Evolutionary conservation across 2,113 vertebrate species (phyloP), one percentile per base, ranked within the genome.

Genomic region (Lycocorax pyrrhopterus): DNA sequence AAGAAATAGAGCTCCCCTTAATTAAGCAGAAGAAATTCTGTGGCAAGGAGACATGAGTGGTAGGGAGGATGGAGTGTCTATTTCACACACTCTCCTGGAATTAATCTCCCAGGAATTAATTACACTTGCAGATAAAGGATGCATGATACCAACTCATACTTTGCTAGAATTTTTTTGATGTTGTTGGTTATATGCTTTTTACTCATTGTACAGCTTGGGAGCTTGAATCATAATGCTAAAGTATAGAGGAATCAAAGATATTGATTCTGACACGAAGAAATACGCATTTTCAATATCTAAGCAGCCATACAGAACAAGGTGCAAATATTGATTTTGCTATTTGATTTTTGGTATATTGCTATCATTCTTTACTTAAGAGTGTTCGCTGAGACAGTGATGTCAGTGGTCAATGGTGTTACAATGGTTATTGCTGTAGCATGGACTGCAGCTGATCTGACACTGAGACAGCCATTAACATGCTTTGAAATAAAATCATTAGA

Each of bases 321-420:
- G 66, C 44, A 91, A 75, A 68, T 92, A 94, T 94, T 78, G 89
- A 95, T 92, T 91, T n/a, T n/a, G n/a, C n/a, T n/a, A n/a, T n/a
- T n/a, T n/a, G n/a, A n/a, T n/a, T n/a, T n/a, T n/a, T 78, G 51
- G 19, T 64, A 82, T 90, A 96, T 96, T 95, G 69, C 77, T 93
- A 19, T 81, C 89, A 87, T 95, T 87, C 75, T 84, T 96, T 93
- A 95, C 77, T 94, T 94, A 77, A 68, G 35, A 78, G 14, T 35
- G n/a, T 75, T 92, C 16, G 0, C 60, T 25, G 52, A 84, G 83
- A 47, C 69, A 58, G 55, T 77, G 55, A 86, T 93, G 69, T 51
- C 52, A 63, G 20, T 78, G 56, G 55, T 82, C 87, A 92, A n/a
- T 64, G 39, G 22, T 71, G 25, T 87, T 74, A 81, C 56, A 78